Base-by-base conservation (phyloP, 2,113 vertebrate species). In the Ictidomys tridecemlineatus region DNA sequence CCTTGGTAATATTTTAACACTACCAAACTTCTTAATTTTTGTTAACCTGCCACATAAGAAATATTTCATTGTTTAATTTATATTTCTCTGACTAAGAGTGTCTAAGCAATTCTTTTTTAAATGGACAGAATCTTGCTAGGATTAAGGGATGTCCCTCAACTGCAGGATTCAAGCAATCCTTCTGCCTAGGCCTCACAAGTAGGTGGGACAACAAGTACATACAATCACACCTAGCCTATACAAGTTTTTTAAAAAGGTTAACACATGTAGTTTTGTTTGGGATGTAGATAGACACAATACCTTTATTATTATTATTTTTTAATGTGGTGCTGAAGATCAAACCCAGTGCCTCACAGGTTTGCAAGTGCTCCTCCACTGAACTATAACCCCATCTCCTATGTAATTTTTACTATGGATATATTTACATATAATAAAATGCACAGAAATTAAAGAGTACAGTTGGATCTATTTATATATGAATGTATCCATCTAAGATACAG, bases 341-440 rank as follows among this genome's bases (percentile, higher is more conserved):
- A 58, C 56, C 56, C 56, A 58, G 20, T 58, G 56, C 56, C 56
- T 58, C 56, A 58, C 56, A 56, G 5, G 18, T 58, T 8, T 22
- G 20, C 56, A 58, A 58, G 56, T 7, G 20, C 20, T 58, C 56
- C 24, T 8, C 56, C 56, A 58, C 56, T 58, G 20, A 58, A 7
- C 56, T 58, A 58, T 8, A 58, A 58, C 20, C 6, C 20, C 56
- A 58, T 20, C 56, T 8, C 56, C 56, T 2, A 58, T 58, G 56
- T 58, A 58, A 22, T 56, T 95, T 65, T 90, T 77, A 90, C 69
- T 7, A 91, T 22, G 14, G 39, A 85, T 56, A 85, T 93, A 84
- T 90, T 67, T 58, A 93, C 34, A 86, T 45, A 69, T 58, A 93
- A 93, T 69, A 94, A 91, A 97, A 70, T 85, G 4, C 12, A 89